Conservation (phyloP, 2,888 invertebrate species). For the Pseudolycoriella hygida region DNA sequence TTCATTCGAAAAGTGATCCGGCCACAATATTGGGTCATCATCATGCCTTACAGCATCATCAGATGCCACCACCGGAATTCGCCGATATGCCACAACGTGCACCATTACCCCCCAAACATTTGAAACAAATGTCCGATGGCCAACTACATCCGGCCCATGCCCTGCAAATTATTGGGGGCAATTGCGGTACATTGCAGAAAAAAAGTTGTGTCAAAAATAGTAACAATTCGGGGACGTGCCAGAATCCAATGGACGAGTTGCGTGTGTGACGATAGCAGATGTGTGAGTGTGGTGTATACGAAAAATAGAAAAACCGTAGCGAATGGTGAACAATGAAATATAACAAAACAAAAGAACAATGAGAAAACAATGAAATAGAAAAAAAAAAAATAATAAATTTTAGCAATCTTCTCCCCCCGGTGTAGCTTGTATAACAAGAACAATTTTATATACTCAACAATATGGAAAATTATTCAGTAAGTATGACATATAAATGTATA, state of each 20-base stretch:
- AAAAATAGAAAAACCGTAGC: not conserved
- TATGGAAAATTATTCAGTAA: no score
- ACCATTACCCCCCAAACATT: constrained; percentile 54
- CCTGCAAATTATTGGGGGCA: constrained; percentile 51
- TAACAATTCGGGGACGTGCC: constrained; percentile 6
- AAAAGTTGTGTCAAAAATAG: constrained; percentile 36
- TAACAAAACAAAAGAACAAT: not conserved
- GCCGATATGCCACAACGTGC: constrained; percentile 64
- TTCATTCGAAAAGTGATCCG: constrained; percentile 44
- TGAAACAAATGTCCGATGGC: constrained; percentile 34
- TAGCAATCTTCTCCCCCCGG: no score
- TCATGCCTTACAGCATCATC: constrained; percentile 59
- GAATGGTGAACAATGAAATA: not conserved
- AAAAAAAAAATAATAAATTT: no score
- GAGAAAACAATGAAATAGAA: no score
- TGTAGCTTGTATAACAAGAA: not conserved
- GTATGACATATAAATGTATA: not conserved
- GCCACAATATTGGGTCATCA: constrained; percentile 57
- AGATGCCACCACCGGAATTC: constrained; percentile 67
- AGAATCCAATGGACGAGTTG: constrained; percentile 57
- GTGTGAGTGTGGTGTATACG: constrained; percentile 6
- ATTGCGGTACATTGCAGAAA: constrained; percentile 59
- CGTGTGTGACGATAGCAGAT: constrained; percentile 53
- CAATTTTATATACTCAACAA: no score
- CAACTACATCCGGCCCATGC: constrained; percentile 56